phyloP scores from a whole-genome alignment of 2,888 invertebrate genomes.

The Blera fallax region DNA sequence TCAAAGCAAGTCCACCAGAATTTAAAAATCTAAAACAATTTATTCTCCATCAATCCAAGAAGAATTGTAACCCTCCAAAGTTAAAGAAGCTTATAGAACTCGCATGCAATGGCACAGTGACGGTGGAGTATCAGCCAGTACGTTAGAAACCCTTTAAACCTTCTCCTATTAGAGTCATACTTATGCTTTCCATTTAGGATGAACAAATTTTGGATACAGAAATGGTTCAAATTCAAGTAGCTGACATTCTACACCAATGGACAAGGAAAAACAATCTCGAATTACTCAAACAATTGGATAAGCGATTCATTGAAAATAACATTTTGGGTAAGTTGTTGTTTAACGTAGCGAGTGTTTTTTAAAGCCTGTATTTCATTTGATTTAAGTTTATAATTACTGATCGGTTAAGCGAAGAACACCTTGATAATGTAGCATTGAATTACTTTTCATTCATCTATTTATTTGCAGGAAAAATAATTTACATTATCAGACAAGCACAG shows the following conservation, averaged over 20 bases:
- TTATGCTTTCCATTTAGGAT: conserved; percentile 72
- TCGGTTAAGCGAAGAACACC: background rate
- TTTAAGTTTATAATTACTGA: too few relatives aligned
- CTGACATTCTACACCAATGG: conserved; percentile 79
- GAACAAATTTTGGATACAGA: conserved; percentile 73
- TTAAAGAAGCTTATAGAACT: conserved; percentile 78
- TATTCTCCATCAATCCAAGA: conserved; percentile 79
- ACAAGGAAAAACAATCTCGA: conserved; percentile 78
- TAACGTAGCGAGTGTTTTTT: background rate
- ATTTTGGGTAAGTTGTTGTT: conserved; percentile 77
- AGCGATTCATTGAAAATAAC: conserved; percentile 79
- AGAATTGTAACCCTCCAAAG: conserved; percentile 79
- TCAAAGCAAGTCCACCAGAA: conserved; percentile 71
- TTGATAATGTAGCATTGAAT: background rate
- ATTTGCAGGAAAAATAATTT: conserved; percentile 74
- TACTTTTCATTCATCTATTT: background rate
- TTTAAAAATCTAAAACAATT: conserved; percentile 77
- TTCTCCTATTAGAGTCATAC: background rate
- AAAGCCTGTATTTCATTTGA: too few relatives aligned
- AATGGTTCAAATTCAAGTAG: conserved; percentile 78
- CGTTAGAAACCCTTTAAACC: conserved; percentile 13
- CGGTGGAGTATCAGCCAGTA: conserved; percentile 79
- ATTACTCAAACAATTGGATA: conserved; percentile 78
- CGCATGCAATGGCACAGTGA: conserved; percentile 77
- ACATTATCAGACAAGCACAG: conserved; percentile 79